Conservation (phyloP, 2,113 vertebrate species). For the Chaetodon auriga region DNA sequence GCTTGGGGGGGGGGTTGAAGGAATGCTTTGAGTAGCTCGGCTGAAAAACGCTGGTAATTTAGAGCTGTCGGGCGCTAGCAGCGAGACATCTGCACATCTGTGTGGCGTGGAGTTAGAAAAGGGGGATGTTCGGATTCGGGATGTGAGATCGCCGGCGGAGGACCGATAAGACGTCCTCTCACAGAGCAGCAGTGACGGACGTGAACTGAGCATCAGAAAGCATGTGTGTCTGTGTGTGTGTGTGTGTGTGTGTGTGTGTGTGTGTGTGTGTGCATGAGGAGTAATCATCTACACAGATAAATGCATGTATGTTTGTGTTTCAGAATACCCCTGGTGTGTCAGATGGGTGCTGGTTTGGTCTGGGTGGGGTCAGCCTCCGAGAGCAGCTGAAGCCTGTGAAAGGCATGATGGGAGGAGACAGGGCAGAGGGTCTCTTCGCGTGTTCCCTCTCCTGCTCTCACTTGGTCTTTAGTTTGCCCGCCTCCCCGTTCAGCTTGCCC, state of each 20-base stretch:
- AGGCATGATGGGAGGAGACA: slow-evolving; percentile 64
- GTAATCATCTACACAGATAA: slow-evolving; percentile 42
- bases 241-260: slow-evolving; percentile 23
- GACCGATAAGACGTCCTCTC: not conserved
- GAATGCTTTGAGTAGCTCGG: slow-evolving; percentile 69
- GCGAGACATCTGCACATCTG: slow-evolving; percentile 23
- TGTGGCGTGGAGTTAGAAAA: slow-evolving; percentile 25
- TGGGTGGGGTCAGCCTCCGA: slow-evolving; percentile 55
- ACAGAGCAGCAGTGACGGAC: slow-evolving; percentile 50
- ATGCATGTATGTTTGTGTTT: slow-evolving; percentile 57
- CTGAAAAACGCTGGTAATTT: slow-evolving; percentile 8
- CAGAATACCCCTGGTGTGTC: slow-evolving; percentile 63
- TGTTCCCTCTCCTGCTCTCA: slow-evolving; percentile 56
- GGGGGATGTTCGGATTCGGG: not conserved
- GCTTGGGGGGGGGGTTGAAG: slow-evolving; percentile 42
- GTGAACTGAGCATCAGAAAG: slow-evolving; percentile 9
- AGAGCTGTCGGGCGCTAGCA: slow-evolving; percentile 12
- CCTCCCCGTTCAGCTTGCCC: slow-evolving; percentile 85
- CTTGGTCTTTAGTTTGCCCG: slow-evolving; percentile 87
- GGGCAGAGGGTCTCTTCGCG: slow-evolving; percentile 24
- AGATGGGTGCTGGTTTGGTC: slow-evolving; percentile 77
- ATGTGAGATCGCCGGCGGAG: slow-evolving; percentile 20
- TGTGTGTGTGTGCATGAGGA: slow-evolving; percentile 36
- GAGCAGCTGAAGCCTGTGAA: slow-evolving; percentile 67
- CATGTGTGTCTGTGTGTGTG: slow-evolving; percentile 38